phyloP scores from a whole-genome alignment of 1,140 invertebrate genomes.

The Tetramorium parvispinum region DNA sequence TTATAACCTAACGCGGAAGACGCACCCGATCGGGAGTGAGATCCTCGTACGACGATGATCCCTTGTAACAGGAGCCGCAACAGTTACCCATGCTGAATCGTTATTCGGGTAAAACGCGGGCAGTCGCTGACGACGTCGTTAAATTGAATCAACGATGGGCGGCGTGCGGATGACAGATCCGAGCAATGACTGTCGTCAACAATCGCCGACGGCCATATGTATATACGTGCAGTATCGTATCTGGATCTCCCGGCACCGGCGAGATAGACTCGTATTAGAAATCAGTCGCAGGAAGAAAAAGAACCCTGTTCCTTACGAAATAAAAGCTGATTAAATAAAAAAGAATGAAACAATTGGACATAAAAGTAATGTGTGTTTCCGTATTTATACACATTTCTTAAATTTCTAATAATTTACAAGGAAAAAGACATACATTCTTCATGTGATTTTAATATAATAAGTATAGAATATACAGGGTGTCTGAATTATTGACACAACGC shows the following conservation, averaged over 20 bases:
- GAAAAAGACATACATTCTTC: too few species aligned
- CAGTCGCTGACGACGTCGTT: not conserved
- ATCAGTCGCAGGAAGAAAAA: not conserved
- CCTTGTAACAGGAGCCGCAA: constrained; percentile 72
- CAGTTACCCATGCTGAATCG: constrained; percentile 71
- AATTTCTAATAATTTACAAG: not conserved
- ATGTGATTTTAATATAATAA: too few species aligned
- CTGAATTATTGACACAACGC: too few species aligned
- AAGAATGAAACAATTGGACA: too few species aligned
- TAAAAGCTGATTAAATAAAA: too few species aligned
- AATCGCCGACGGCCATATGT: not conserved
- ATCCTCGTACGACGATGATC: constrained; percentile 75
- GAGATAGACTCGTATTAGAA: not conserved
- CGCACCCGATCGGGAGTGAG: constrained; percentile 77
- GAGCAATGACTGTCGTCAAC: constrained; percentile 18
- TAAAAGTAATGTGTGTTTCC: too few species aligned
- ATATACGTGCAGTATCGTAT: not conserved
- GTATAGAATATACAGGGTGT: too few species aligned
- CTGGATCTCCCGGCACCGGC: not conserved
- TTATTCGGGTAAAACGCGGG: not conserved
- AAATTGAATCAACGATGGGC: not conserved
- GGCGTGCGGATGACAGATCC: not conserved
- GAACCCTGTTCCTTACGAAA: too few species aligned
- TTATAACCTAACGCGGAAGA: constrained; percentile 56
- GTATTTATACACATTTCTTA: not conserved